Conservation (phyloP, 2,797 vertebrate species). For the Amblyraja radiata region DNA sequence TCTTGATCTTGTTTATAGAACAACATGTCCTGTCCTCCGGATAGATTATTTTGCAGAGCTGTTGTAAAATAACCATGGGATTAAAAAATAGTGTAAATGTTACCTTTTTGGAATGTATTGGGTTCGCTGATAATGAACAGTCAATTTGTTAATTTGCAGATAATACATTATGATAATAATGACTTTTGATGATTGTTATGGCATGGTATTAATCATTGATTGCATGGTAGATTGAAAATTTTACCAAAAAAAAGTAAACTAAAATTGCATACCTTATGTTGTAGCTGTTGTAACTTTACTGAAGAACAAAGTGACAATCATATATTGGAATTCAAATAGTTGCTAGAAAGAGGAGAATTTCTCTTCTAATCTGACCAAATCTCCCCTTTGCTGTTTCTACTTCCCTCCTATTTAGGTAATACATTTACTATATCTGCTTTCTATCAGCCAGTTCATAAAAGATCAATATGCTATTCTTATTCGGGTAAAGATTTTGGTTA, state of each 20-base stretch:
- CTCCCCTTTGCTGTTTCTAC: background rate
- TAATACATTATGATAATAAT: background rate
- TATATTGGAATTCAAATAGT: background rate
- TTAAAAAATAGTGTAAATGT: background rate
- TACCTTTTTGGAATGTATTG: background rate
- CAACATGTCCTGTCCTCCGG: background rate
- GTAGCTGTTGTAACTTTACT: background rate
- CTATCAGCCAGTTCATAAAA: background rate
- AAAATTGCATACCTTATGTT: background rate
- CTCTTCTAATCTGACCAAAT: background rate
- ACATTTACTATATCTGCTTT: background rate
- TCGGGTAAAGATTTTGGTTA: background rate
- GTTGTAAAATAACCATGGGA: background rate
- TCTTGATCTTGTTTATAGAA: background rate
- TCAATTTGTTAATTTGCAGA: background rate
- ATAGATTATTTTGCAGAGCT: background rate
- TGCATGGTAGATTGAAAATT: background rate
- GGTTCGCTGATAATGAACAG: background rate
- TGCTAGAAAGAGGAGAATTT: background rate
- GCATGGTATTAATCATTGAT: background rate
- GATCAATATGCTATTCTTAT: background rate
- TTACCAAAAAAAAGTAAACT: background rate
- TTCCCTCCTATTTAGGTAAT: background rate
- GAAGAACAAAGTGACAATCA: background rate
- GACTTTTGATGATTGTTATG: background rate